phyloP scores from a whole-genome alignment of 2,888 invertebrate genomes.

The Galeopsomyia nigrocyanea region DNA sequence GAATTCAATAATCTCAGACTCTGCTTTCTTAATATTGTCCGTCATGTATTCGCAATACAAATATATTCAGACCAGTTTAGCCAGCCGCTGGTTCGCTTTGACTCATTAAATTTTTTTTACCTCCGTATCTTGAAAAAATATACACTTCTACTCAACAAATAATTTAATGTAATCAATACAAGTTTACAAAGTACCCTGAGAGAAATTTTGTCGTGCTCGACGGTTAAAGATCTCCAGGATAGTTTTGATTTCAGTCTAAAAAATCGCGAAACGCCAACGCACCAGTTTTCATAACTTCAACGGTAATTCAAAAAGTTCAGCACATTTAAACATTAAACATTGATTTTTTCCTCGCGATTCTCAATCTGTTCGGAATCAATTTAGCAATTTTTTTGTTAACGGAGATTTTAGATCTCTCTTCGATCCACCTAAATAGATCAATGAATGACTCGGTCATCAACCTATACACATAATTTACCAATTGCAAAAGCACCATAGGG shows the following conservation, averaged over 20 bases:
- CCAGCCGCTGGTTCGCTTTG: conserved; percentile 22
- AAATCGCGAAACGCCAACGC: too few relatives aligned
- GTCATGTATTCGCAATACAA: conserved; percentile 22
- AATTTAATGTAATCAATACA: conserved; percentile 30
- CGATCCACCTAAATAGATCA: conserved; percentile 20
- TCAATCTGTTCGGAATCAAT: not conserved
- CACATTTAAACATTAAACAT: not conserved
- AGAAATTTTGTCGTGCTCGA: conserved; percentile 30
- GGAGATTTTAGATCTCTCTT: conserved; percentile 16
- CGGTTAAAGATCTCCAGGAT: conserved; percentile 26
- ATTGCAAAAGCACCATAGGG: conserved; percentile 33
- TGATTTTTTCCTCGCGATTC: conserved; percentile 10
- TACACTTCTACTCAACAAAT: conserved; percentile 40
- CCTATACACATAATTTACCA: conserved; percentile 20
- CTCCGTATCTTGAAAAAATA: conserved; percentile 38
- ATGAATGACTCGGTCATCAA: conserved; percentile 23
- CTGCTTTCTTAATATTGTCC: conserved; percentile 41
- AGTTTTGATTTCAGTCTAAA: not conserved
- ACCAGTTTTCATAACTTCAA: too few relatives aligned
- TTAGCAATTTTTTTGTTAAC: too few relatives aligned
- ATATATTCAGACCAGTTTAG: conserved; percentile 18
- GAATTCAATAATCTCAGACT: conserved; percentile 23
- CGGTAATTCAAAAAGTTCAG: too few relatives aligned
- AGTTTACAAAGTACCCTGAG: conserved; percentile 34
- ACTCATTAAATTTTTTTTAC: conserved; percentile 29